phyloP scores from a whole-genome alignment of 2,797 vertebrate genomes.

The Falco columbarius region DNA sequence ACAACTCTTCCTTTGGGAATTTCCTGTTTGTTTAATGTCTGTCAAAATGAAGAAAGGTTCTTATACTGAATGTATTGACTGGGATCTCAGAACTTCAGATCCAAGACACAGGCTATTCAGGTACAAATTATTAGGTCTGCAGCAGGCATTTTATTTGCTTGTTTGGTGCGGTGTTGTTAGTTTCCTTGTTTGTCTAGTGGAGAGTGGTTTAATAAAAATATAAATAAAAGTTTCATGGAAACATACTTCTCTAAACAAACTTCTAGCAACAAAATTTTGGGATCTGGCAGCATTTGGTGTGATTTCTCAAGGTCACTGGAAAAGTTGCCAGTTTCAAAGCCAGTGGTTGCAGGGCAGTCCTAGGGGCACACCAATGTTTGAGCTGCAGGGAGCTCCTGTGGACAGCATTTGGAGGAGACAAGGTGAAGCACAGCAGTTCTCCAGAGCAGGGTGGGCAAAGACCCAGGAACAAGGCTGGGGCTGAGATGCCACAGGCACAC shows the following conservation, averaged over 20 bases:
- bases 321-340: neutral
- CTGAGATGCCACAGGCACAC: neutral
- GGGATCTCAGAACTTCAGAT: neutral
- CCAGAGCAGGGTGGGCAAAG: neutral
- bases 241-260: neutral
- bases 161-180: neutral
- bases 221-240: neutral
- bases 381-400: too few species aligned
- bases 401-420: neutral
- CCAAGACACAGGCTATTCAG: too few species aligned
- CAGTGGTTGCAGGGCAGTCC: rapidly evolving
- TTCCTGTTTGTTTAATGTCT: neutral
- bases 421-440: neutral
- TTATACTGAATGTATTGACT: neutral
- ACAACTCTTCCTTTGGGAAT: neutral
- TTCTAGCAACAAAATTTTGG: neutral
- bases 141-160: neutral
- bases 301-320: neutral
- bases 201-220: neutral
- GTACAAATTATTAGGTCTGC: neutral
- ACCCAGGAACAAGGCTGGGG: too few species aligned
- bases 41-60: neutral
- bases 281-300: neutral
- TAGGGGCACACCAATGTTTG: neutral
- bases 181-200: neutral